Evolutionary conservation across 2,888 invertebrate species (phyloP), one percentile per base, ranked within the genome.

Genomic region (Heterodera filipjevi): DNA sequence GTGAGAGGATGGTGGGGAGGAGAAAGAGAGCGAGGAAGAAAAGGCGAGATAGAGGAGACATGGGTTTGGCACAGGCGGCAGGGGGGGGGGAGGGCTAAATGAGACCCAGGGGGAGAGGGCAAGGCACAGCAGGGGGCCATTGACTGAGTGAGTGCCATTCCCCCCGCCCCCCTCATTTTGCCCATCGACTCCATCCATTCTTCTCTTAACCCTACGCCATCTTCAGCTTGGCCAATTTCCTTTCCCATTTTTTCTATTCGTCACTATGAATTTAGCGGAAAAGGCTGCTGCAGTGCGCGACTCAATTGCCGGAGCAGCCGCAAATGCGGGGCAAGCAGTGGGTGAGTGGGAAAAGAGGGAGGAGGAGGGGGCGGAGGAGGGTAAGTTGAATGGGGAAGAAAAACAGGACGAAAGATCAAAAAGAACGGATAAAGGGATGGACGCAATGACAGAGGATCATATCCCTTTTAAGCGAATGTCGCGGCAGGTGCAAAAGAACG

Each of bases 251-350:
- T n/a, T 12, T 33, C 33, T 22, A 22, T 72, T 72, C 64, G 46
- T 73, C 35, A n/a, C 30, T 35, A 44, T 75, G 75, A 75, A 33
- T 77, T 77, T 59, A 77, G 77, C 71, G 39, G 77, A 75, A 39
- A 77, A 76, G 27, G 77, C 77, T 14, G 74, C 77, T 64, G 76
- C 71, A 30, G 74, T 75, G 44, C 77, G 77, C 44, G 77, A 77
- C 44, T 71, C 71, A 59, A 77, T 77, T n/a, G 46, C 77, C 66
- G 72, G 72, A 8, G 77, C 77, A 19, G 77, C 77, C n/a, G 59
- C 74, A 32, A 71, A 68, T 70, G 77, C 77, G 59, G 77, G 77
- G 12, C 49, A 77, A 71, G 75, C 77, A 66, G 77, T 77, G 32
- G 77, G 77, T 77, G 30, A 2, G 77, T 39, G 27, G 39, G n/a